phyloP scores from a whole-genome alignment of 2,797 vertebrate species.

The Remorina albescens region DNA sequence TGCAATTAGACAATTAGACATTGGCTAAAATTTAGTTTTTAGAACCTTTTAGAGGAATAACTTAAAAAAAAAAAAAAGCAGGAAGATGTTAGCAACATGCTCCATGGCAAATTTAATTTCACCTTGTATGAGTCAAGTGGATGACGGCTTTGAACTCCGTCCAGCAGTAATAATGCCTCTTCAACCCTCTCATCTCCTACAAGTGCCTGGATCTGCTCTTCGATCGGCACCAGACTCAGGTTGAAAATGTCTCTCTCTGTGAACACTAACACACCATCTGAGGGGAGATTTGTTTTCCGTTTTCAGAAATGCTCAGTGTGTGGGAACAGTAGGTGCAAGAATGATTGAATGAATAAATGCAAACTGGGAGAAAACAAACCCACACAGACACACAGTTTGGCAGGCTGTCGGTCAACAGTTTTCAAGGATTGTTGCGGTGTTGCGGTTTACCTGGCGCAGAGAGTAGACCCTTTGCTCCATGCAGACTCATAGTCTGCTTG shows the following conservation, averaged over 20 bases:
- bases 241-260: slow-evolving; percentile 75
- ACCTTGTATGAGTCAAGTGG: slow-evolving; percentile 73
- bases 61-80: too few species aligned
- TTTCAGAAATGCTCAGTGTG: slow-evolving; percentile 34
- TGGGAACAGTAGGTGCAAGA: slow-evolving; percentile 26
- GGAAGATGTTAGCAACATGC: not conserved
- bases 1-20: not conserved
- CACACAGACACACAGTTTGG: slow-evolving; percentile 3
- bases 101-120: slow-evolving; percentile 17
- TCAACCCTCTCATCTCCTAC: slow-evolving; percentile 64
- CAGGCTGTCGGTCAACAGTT: slow-evolving; percentile 10
- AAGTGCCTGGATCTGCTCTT: slow-evolving; percentile 78
- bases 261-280: slow-evolving; percentile 78
- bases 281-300: slow-evolving; percentile 49
- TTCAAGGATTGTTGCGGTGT: slow-evolving; percentile 22
- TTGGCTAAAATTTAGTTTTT: slow-evolving; percentile 18
- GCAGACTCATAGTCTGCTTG: slow-evolving; percentile 78
- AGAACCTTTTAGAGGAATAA: not conserved
- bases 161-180: slow-evolving; percentile 77
- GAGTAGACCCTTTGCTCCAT: slow-evolving; percentile 67
- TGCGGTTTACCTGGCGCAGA: slow-evolving; percentile 71
- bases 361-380: slow-evolving; percentile 41
- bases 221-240: slow-evolving; percentile 70
- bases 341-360: slow-evolving; percentile 50
- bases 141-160: slow-evolving; percentile 64